Evolutionary conservation across 1,140 invertebrate genomes (phyloP).

Genomic region (Drosophila neocordata): DNA sequence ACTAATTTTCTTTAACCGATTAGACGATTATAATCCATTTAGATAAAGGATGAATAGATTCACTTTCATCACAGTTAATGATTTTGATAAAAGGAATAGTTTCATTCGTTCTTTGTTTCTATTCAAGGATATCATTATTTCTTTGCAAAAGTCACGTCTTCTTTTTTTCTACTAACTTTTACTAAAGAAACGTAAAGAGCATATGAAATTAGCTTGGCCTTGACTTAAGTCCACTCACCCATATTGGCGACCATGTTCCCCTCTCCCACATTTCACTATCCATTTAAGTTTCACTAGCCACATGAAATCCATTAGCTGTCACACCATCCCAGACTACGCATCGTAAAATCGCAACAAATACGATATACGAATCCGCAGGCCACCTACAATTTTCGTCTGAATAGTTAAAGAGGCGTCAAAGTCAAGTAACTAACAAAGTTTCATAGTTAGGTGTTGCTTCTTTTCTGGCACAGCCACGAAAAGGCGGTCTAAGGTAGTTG

Average conservation of each 20-base stretch:
- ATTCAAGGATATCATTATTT: neutral
- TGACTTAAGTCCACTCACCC: slow-evolving; percentile 18
- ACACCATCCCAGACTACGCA: slow-evolving; percentile 22
- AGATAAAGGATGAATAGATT: neutral
- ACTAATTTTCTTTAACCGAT: too few species aligned
- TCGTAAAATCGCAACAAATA: slow-evolving; percentile 3
- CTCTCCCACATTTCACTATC: slow-evolving; percentile 6
- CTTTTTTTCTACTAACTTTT: slow-evolving; percentile 2
- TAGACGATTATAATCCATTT: neutral
- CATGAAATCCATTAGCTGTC: slow-evolving; percentile 51
- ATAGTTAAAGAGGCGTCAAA: slow-evolving; percentile 29
- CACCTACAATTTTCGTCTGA: slow-evolving; percentile 26
- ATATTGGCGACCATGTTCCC: slow-evolving; percentile 10
- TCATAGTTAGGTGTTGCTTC: neutral
- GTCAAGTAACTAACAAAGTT: slow-evolving; percentile 13
- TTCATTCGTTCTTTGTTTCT: neutral
- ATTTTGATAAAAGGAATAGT: neutral
- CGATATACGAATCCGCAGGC: neutral
- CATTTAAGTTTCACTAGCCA: slow-evolving; percentile 42
- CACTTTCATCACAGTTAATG: too few species aligned
- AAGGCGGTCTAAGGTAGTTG: neutral
- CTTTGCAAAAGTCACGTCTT: slow-evolving; percentile 28
- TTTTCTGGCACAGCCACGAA: slow-evolving; percentile 40
- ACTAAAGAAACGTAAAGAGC: slow-evolving; percentile 11
- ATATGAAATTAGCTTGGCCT: slow-evolving; percentile 45